Conservation (phyloP, 1,140 invertebrate genomes). For the Samia ricini region DNA sequence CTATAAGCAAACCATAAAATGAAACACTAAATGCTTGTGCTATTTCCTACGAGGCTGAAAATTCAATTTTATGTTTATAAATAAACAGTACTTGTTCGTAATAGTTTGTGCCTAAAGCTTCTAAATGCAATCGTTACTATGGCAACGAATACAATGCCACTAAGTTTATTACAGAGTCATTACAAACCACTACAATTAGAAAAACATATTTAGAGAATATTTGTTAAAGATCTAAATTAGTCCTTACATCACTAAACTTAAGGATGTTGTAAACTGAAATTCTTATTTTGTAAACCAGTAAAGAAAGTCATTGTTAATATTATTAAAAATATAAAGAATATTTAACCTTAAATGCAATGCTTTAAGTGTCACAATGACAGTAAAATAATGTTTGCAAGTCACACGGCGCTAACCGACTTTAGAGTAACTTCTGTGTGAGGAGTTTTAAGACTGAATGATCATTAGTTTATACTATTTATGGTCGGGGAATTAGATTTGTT, state of each 20-base stretch:
- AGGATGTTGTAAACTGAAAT: neutral
- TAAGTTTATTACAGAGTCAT: slow-evolving; percentile 40
- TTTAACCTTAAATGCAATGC: slow-evolving; percentile 2
- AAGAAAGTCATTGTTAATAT: neutral
- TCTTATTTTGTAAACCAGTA: slow-evolving; percentile 9
- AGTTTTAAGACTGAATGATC: slow-evolving; percentile 1
- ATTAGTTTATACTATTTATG: slow-evolving; percentile 8
- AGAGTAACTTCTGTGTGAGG: slow-evolving; percentile 3
- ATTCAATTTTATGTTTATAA: neutral
- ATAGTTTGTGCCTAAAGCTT: neutral
- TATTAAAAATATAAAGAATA: slow-evolving; percentile 1
- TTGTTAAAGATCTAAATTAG: slow-evolving; percentile 8
- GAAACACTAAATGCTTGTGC: too few relatives aligned
- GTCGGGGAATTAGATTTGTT: neutral
- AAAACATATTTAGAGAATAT: slow-evolving; percentile 7
- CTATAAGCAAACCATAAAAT: too few relatives aligned
- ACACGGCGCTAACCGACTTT: slow-evolving; percentile 4
- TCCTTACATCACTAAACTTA: slow-evolving; percentile 9
- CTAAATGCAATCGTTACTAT: slow-evolving; percentile 29
- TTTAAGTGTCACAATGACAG: slow-evolving; percentile 7
- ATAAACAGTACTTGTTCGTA: neutral
- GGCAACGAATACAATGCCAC: slow-evolving; percentile 37
- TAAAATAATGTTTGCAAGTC: neutral
- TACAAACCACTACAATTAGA: slow-evolving; percentile 32
- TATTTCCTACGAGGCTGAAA: too few relatives aligned